Evolutionary conservation across 2,888 invertebrate genomes (phyloP).

Genomic region (Athripsodes cinereus): DNA sequence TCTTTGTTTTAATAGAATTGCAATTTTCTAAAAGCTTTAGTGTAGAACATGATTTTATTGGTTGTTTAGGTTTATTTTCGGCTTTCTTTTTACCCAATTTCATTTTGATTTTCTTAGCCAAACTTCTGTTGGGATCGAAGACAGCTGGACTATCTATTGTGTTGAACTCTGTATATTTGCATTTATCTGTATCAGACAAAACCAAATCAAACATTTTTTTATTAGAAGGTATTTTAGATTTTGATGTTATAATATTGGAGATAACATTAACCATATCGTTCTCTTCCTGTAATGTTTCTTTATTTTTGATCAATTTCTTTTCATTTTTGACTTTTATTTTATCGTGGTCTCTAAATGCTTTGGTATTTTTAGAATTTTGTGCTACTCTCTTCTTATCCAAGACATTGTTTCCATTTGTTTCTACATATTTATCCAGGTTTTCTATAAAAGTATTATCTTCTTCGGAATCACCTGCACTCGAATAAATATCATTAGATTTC

Average conservation of each 20-base stretch:
- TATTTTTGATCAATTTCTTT: background rate
- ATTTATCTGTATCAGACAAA: background rate
- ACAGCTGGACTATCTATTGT: background rate
- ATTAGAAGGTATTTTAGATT: conserved; percentile 1
- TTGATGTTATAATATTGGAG: conserved; percentile 13
- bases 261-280: conserved; percentile 18
- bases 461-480: background rate
- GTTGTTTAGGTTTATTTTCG: background rate
- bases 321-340: background rate
- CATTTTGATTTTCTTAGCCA: conserved; percentile 13
- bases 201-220: conserved; percentile 4
- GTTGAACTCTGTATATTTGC: background rate
- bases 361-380: background rate
- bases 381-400: background rate
- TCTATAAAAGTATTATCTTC: background rate
- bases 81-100: conserved; percentile 8
- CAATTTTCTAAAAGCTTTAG: background rate
- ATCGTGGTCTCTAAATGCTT: background rate
- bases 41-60: background rate
- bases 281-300: conserved; percentile 4
- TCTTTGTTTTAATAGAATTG: background rate
- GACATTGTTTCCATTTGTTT: background rate
- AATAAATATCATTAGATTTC: background rate
- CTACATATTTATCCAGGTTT: background rate
- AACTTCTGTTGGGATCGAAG: conserved; percentile 13